A percentile compares a stretch with the other conserved stretches of the same genome.
These are phyloP conservation scores for Allolobophora icterica DNA, from an alignment of 2,888 invertebrate genomes.

Conservation along the genomic window DNA sequence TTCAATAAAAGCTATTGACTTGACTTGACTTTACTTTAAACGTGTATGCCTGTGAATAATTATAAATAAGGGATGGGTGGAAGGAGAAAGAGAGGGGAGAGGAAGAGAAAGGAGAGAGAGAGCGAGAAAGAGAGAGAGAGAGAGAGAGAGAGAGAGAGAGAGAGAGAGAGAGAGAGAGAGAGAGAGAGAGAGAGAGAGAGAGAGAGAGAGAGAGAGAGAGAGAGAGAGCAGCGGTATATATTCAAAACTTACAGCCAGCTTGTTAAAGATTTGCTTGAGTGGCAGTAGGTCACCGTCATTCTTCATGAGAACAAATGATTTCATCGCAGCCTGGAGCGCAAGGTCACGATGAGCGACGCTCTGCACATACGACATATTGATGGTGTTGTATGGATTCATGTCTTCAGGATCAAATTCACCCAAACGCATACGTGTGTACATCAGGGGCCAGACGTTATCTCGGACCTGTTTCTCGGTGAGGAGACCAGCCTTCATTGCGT, in stretches of 20 bases:
- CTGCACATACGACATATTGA: conserved; percentile 50
- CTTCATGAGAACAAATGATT: conserved; percentile 58
- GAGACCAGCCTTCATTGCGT: conserved; percentile 36
- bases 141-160: too few species aligned
- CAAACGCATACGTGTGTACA: conserved; percentile 51
- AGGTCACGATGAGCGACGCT: conserved; percentile 50
- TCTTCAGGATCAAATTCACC: conserved; percentile 51
- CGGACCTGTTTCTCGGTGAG: conserved; percentile 43
- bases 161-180: too few species aligned
- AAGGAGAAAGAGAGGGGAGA: too few species aligned
- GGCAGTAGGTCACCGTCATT: conserved; percentile 48
- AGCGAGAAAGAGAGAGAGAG: too few species aligned
- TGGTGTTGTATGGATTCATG: conserved; percentile 55
- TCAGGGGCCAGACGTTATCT: conserved; percentile 47
- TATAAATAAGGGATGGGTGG: too few species aligned
- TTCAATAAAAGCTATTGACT: too few species aligned
- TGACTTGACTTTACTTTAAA: not conserved
- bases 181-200: too few species aligned
- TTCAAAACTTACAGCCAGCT: conserved; percentile 48
- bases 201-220: too few species aligned
- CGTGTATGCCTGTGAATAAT: not conserved
- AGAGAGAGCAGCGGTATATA: not conserved
- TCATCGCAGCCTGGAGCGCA: conserved; percentile 54
- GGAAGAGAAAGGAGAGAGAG: too few species aligned
- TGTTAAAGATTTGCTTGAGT: conserved; percentile 44